Percentiles rank a stretch among this genome's conserved stretches.
phyloP scores from a whole-genome alignment of 2,888 invertebrate genomes.

The Allophyes oxyacanthae region DNA sequence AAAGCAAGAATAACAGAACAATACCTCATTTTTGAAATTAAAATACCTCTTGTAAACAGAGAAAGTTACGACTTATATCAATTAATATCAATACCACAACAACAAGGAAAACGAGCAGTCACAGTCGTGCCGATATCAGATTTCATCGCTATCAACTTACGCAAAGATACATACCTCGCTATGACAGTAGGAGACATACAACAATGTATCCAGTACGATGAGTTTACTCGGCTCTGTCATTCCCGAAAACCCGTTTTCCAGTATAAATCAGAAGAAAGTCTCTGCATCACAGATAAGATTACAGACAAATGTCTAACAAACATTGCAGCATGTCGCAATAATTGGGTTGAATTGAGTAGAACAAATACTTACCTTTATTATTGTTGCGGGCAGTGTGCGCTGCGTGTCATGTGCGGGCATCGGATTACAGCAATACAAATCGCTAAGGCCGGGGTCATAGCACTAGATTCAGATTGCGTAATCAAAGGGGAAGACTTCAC shows the following conservation, averaged over 20 bases:
- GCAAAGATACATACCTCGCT: background rate
- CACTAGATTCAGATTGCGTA: background rate
- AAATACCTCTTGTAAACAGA: background rate
- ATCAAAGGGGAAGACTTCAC: background rate
- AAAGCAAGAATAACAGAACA: background rate
- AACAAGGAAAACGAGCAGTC: background rate
- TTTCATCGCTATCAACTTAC: background rate
- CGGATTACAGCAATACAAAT: constrained; percentile 3
- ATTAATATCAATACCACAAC: constrained; percentile 2
- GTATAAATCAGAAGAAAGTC: background rate
- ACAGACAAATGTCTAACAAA: background rate
- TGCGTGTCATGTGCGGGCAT: constrained; percentile 1
- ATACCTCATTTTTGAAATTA: background rate
- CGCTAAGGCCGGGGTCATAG: background rate
- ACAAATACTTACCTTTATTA: background rate
- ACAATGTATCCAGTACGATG: background rate
- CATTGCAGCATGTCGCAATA: constrained; percentile 1
- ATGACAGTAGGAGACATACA: background rate
- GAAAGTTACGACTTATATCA: constrained; percentile 1
- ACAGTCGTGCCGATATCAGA: background rate
- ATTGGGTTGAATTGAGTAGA: background rate
- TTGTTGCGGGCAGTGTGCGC: background rate
- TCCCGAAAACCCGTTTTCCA: background rate
- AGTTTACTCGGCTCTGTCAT: background rate
- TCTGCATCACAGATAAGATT: background rate